Conservation (phyloP, 2,888 invertebrate species). For the Athrips mouffetella region DNA sequence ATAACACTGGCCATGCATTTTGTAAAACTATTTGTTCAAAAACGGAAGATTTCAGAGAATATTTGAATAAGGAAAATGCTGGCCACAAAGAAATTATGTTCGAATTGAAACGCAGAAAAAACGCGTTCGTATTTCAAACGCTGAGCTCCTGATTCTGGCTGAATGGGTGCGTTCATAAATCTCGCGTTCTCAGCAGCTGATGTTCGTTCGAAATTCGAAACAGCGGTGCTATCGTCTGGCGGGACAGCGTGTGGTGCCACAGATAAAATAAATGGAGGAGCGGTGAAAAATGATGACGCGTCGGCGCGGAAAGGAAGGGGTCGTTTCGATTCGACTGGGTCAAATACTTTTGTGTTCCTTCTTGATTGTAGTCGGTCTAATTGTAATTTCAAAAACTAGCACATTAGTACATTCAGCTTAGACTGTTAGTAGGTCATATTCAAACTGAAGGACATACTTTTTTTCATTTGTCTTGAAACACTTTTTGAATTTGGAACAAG, state of each 20-base stretch:
- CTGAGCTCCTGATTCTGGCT: constrained; percentile 57
- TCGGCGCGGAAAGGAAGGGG: constrained; percentile 68
- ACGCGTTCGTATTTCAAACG: constrained; percentile 56
- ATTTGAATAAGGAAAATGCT: not conserved
- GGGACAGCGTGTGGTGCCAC: constrained; percentile 65
- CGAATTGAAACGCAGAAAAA: constrained; percentile 33
- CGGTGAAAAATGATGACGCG: constrained; percentile 76
- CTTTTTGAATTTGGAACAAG: no score
- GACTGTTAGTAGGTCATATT: not conserved
- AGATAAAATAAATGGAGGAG: constrained; percentile 77
- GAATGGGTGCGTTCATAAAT: constrained; percentile 69
- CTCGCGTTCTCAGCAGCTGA: constrained; percentile 72
- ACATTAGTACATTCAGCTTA: not conserved
- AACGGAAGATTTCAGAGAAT: not conserved
- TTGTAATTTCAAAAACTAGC: not conserved
- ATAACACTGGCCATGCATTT: constrained; percentile 1
- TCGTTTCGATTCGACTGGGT: constrained; percentile 49
- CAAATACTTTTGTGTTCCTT: constrained; percentile 40
- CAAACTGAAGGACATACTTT: no score
- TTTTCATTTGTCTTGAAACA: no score
- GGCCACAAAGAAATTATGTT: constrained; percentile 2
- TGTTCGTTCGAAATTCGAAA: constrained; percentile 66
- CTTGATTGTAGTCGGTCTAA: not conserved
- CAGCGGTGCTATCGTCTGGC: constrained; percentile 54
- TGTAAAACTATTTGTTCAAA: not conserved